Base-by-base conservation (phyloP, 2,797 vertebrate genomes). In the Merluccius polli region DNA sequence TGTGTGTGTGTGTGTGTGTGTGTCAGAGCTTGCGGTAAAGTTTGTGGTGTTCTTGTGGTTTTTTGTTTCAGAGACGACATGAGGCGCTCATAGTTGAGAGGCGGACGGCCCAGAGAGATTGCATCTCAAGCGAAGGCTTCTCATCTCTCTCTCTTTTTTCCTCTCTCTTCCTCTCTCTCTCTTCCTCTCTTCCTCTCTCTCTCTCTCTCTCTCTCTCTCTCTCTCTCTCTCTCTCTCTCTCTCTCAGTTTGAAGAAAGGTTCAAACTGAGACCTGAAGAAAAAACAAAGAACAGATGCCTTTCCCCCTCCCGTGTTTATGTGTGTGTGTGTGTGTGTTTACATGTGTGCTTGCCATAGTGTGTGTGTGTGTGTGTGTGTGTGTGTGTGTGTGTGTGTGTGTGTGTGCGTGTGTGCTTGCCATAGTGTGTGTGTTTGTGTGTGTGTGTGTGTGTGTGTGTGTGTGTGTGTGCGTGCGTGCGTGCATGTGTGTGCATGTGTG, bases 41-140 rank as follows among this genome's bases (percentile, higher is more conserved):
- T 87, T 79, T 94, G 93, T 90, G 94, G 93, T 91, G 41, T 81
- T 75, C 82, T 84, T 93, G 94, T 73, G 94, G 94, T 94, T 81
- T 75, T 94, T 95, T 94, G 92, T 93, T 93, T 91, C 86, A 90
- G 90, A 78, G 84, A 84, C 79, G 65, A 83, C 83, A 86, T 82
- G 85, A 87, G 73, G 82, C 88, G 82, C 92, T 94, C 92, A 92
- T 91, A 92, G 93, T 72, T 84, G 63, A 89, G 89, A 12, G 73
- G 77, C 72, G n/a, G 78, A 82, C 73, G 78, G 78, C 71, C 73
- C n/a, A 68, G 35, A 77, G 89, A 6, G 89, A 93, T 89, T 89
- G 74, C 80, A 88, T 87, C 89, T 85, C 74, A 78, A 48, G 76
- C 24, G 70, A 81, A 74, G 68, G 76, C 30, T 10, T 76, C 68